phyloP scores from a whole-genome alignment of 1,140 invertebrate species.

The Diachasma alloeum region DNA sequence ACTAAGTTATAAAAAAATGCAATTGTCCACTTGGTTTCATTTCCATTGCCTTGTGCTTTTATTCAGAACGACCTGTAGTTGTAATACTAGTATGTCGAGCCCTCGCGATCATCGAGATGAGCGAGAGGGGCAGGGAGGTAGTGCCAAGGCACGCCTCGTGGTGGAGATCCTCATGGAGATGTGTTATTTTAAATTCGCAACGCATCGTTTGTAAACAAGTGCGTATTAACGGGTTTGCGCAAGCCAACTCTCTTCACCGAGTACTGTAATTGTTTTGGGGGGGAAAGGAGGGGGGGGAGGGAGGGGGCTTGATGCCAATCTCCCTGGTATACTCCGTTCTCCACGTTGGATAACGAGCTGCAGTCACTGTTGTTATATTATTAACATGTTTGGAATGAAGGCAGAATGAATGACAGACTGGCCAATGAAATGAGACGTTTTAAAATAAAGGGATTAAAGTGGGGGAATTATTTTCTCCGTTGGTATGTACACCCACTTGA shows the following conservation, averaged over 20 bases:
- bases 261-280: constrained; percentile 28
- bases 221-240: constrained; percentile 27
- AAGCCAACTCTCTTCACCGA: constrained; percentile 15
- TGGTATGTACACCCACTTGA: background rate
- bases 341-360: constrained; percentile 16
- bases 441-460: background rate
- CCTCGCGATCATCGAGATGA: background rate
- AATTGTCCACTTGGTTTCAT: too few relatives aligned
- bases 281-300: background rate
- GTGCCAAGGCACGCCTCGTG: constrained; percentile 27
- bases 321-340: background rate
- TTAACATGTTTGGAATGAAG: constrained; percentile 22
- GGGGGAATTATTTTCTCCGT: background rate
- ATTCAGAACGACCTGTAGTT: background rate
- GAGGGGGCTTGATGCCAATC: constrained; percentile 20
- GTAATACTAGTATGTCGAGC: background rate
- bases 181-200: constrained; percentile 38
- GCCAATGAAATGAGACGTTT: constrained; percentile 1
- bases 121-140: background rate
- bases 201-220: constrained; percentile 33
- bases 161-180: constrained; percentile 28
- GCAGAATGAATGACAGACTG: constrained; percentile 9
- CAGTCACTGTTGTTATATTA: constrained; percentile 17
- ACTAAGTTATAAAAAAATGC: too few relatives aligned
- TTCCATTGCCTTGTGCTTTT: background rate